Conservation (phyloP, 2,797 vertebrate species). For the Enteromius unitaeniatus region DNA sequence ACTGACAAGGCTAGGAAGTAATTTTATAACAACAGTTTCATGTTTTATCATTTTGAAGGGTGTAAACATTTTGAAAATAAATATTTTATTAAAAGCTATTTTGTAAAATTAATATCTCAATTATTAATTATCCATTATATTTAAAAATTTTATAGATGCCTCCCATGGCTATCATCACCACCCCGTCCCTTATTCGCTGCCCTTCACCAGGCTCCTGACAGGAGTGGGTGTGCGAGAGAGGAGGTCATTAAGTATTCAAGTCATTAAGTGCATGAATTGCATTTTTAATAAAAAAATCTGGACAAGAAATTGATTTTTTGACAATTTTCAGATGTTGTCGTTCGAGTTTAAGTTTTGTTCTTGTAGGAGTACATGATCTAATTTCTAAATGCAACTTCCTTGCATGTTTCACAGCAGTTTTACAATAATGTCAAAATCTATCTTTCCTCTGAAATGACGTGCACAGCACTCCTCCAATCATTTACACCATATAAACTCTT, state of each 20-base stretch:
- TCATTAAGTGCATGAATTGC: background rate
- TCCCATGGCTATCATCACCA: too few species aligned
- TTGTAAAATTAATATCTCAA: background rate
- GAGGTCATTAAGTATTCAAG: background rate
- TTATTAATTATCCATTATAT: background rate
- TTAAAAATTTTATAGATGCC: too few species aligned
- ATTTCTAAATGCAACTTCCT: background rate
- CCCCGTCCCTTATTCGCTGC: too few species aligned
- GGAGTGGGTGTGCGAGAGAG: too few species aligned
- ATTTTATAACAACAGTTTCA: background rate
- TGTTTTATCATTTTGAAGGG: background rate
- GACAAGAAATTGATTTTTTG: background rate
- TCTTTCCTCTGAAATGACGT: background rate
- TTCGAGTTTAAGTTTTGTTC: background rate
- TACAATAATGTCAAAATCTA: background rate
- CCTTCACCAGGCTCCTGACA: too few species aligned
- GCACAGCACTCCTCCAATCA: background rate
- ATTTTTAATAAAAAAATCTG: background rate
- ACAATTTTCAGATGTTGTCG: background rate
- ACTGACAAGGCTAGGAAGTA: background rate
- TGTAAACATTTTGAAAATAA: background rate
- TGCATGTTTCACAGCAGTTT: background rate
- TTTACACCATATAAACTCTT: background rate
- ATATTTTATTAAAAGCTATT: background rate
- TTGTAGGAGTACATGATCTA: background rate